A percentile compares a stretch with the other conserved stretches of the same genome.
Evolutionary conservation across 1,140 invertebrate genomes (phyloP).

Genomic region (Calephelis nemesis): DNA sequence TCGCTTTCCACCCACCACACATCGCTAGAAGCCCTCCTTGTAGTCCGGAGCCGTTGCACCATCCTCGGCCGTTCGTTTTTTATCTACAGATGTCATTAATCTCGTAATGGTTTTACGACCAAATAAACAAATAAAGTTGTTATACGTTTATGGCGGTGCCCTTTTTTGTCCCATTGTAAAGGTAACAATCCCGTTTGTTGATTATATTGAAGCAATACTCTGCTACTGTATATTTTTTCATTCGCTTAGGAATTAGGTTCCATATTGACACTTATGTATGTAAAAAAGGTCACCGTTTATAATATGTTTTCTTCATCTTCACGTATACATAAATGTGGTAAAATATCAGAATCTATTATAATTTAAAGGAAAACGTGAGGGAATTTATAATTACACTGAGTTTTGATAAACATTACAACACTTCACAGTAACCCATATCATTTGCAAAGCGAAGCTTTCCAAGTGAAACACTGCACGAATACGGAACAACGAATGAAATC

Average conservation of each 20-base stretch:
- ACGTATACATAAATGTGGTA: slow-evolving; percentile 16
- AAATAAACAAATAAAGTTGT: slow-evolving; percentile 39
- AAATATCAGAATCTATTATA: slow-evolving; percentile 25
- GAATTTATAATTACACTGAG: slow-evolving; percentile 25
- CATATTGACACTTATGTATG: slow-evolving; percentile 62
- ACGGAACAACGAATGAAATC: slow-evolving; percentile 58
- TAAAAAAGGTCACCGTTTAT: slow-evolving; percentile 66
- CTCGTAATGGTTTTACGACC: slow-evolving; percentile 59
- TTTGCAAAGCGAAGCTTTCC: slow-evolving; percentile 50
- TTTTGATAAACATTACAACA: slow-evolving; percentile 37
- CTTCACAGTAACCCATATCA: slow-evolving; percentile 38
- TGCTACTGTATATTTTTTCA: slow-evolving; percentile 51
- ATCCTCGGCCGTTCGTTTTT: slow-evolving; percentile 57
- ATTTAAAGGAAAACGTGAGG: not conserved
- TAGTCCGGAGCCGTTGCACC: slow-evolving; percentile 48
- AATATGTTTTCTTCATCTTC: slow-evolving; percentile 54
- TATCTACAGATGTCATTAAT: slow-evolving; percentile 56
- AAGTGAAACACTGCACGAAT: slow-evolving; percentile 54
- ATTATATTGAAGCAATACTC: slow-evolving; percentile 41
- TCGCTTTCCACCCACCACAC: slow-evolving; percentile 55
- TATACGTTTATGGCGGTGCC: slow-evolving; percentile 73
- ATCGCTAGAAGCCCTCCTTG: slow-evolving; percentile 55
- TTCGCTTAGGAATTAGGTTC: slow-evolving; percentile 40
- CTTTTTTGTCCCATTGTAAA: slow-evolving; percentile 66
- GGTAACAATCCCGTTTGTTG: slow-evolving; percentile 40